These are phyloP conservation scores for Virgularia gustaviana DNA, from an alignment of 92 coral and sea anemone genomes.

Conservation along the genomic window DNA sequence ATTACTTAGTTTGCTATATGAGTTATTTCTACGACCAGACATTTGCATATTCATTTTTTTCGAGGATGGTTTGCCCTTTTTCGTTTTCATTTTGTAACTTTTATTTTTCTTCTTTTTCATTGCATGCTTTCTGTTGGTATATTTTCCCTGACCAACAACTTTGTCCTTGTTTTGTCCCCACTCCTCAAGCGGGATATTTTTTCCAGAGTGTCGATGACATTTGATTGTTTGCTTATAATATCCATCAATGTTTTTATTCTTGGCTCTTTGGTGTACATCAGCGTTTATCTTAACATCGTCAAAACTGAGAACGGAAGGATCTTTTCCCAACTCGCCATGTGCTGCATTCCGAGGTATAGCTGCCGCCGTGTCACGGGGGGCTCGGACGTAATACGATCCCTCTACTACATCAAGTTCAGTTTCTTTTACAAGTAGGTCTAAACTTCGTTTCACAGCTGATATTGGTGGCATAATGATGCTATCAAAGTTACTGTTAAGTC, in stretches of 20 bases:
- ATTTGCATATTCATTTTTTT: too few species aligned
- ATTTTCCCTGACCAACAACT: background rate
- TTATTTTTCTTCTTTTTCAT: background rate
- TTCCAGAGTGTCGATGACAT: too few species aligned
- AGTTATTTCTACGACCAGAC: too few species aligned
- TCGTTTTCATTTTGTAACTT: background rate
- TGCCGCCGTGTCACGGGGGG: background rate
- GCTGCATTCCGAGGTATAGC: too few species aligned
- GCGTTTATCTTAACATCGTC: too few species aligned
- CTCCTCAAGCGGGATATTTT: too few species aligned
- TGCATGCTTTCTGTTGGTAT: conserved; percentile 1
- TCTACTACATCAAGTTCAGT: conserved; percentile 6
- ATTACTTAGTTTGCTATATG: too few species aligned
- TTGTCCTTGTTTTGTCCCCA: background rate
- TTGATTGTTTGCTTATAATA: too few species aligned
- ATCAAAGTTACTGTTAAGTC: conserved; percentile 22
- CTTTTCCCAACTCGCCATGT: too few species aligned
- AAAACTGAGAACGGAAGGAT: too few species aligned
- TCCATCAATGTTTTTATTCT: too few species aligned
- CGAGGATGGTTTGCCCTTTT: background rate
- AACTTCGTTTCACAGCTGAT: conserved; percentile 9
- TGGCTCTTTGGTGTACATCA: too few species aligned
- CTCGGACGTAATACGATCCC: conserved; percentile 10
- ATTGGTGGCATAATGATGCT: conserved; percentile 28
- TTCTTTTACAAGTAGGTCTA: conserved; percentile 18